Evolutionary conservation across 1,140 invertebrate genomes (phyloP), one percentile per base, ranked within the genome.

Genomic region (Penaeus vannamei): DNA sequence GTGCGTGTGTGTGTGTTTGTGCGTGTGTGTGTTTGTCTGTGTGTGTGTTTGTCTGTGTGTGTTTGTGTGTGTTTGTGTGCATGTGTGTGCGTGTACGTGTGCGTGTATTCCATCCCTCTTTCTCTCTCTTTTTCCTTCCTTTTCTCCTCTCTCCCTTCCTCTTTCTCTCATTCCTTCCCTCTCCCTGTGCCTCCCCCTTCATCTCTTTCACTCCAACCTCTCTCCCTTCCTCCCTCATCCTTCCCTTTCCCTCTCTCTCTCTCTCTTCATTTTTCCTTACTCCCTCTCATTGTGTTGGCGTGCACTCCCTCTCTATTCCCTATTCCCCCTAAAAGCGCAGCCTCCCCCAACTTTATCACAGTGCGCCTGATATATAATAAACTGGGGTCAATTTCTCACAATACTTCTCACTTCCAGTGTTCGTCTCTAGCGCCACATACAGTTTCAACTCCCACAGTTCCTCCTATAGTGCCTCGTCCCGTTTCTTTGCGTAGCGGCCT

Each of bases 291-390:
- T 77, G 29, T 29, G 53, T 17, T 10, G 17, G 53, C 72, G 19
- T 80, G 42, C 20, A 53, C 53, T 76, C 72, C n/a, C 72, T 29
- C 72, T 36, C 26, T 76, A 76, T 76, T 76, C 42, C 72, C 42
- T 76, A 32, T 32, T 76, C 42, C 72, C 72, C 72, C 72, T 76
- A 53, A 29, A 76, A 32, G 42, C 72, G 29, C 42, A 32, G 8
- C 72, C 29, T 76, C 72, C 72, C 26, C 72, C 42, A 76, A 36
- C 72, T 76, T 76, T 76, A 76, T 76, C 72, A 76, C 72, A 76
- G 72, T 76, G 42, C 72, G 72, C 72, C 29, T 76, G 72, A 76
- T 76, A 76, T 76, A 76, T 76, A 76, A 76, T 76, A 76, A 76
- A 76, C 29, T 76, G 72, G 72, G 72, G 72, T 76, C 72, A 76